Evolutionary conservation across 2,888 invertebrate species (phyloP).

Genomic region (Odontomyia ornata): DNA sequence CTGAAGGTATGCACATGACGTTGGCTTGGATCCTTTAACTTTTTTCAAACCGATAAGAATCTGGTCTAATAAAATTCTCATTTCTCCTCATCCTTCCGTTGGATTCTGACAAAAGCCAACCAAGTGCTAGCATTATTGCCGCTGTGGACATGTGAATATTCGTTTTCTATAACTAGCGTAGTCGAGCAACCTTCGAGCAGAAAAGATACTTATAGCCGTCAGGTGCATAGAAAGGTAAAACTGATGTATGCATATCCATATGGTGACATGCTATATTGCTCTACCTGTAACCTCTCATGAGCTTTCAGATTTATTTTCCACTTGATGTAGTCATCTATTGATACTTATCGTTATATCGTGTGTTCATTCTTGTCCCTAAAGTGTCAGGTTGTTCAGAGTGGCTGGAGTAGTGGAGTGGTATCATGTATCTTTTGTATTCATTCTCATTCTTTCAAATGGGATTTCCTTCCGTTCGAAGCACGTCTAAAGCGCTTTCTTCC

Average conservation of each 20-base stretch:
- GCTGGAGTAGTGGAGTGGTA: background rate
- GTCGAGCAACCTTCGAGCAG: too few species aligned
- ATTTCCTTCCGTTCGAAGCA: background rate
- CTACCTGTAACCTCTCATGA: constrained; percentile 8
- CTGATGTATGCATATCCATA: background rate
- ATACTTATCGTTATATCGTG: constrained; percentile 28
- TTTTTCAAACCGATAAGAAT: background rate
- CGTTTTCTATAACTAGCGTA: background rate
- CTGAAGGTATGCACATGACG: too few species aligned
- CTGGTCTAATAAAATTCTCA: constrained; percentile 47
- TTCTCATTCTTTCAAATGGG: background rate
- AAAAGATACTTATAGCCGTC: too few species aligned
- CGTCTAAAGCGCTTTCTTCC: background rate
- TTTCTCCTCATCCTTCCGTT: constrained; percentile 42
- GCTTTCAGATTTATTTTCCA: constrained; percentile 35
- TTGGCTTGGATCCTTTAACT: too few species aligned
- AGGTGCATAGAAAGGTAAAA: too few species aligned
- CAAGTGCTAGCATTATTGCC: background rate
- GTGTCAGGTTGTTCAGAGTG: constrained; percentile 18
- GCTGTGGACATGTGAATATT: background rate
- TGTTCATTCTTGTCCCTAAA: constrained; percentile 21
- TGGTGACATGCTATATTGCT: background rate
- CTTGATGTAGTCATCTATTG: constrained; percentile 37
- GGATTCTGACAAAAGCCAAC: background rate
- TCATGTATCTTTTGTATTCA: constrained; percentile 30